Conservation (phyloP, 1,140 invertebrate genomes). For the Cylas formicarius region DNA sequence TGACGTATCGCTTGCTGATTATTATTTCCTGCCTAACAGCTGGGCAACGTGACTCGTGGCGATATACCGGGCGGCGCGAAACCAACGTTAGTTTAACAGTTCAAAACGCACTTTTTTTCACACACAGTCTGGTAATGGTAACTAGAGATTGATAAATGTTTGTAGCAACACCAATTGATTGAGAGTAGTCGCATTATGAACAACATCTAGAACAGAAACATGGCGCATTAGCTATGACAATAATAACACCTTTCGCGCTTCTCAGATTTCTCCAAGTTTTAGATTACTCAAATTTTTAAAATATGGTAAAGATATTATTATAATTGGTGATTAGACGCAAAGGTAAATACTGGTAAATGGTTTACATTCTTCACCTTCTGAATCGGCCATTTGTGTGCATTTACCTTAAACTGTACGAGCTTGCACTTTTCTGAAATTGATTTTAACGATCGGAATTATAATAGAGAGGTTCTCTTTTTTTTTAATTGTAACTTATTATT, state of each 20-base stretch:
- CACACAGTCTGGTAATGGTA: conserved; percentile 31
- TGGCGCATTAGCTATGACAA: neutral
- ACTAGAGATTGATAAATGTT: conserved; percentile 27
- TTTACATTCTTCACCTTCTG: neutral
- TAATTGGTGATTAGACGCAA: neutral
- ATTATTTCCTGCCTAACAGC: neutral
- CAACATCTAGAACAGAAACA: conserved; percentile 26
- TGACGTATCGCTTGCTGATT: neutral
- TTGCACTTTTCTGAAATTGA: neutral
- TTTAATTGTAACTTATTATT: neutral
- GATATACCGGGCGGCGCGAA: neutral
- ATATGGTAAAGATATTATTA: neutral
- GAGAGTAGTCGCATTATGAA: conserved; percentile 30
- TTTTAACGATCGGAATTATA: neutral
- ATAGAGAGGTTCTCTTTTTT: neutral
- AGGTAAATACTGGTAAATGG: neutral
- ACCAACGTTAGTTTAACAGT: neutral
- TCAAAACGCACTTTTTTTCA: conserved; percentile 13
- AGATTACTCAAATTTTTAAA: conserved; percentile 1
- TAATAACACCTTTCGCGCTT: neutral
- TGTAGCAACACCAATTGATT: conserved; percentile 29
- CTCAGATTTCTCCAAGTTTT: neutral
- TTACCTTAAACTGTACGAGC: neutral
- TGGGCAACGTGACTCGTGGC: neutral
- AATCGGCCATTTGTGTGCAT: neutral